Conservation (phyloP, 2,113 vertebrate species). For the Erinaceus europaeus region DNA sequence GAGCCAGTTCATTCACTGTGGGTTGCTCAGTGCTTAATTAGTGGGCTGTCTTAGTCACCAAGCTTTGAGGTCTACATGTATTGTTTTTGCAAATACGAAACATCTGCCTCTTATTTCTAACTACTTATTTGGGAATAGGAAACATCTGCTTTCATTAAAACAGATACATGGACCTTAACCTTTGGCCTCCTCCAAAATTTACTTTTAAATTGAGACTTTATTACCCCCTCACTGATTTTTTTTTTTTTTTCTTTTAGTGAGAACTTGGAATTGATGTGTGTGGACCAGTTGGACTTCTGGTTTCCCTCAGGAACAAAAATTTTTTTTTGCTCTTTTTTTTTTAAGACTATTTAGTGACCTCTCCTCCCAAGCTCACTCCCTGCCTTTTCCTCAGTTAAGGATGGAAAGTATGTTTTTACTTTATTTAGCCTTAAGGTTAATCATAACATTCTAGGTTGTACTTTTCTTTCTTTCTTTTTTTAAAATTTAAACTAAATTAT, state of each 20-base stretch:
- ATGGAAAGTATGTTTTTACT: background rate
- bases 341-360: background rate
- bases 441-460: background rate
- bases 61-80: background rate
- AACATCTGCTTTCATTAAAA: constrained; percentile 19
- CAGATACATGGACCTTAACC: background rate
- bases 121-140: constrained; percentile 9
- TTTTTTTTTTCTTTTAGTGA: background rate
- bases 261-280: background rate
- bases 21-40: background rate
- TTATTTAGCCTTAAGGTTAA: background rate
- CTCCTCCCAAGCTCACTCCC: background rate
- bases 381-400: background rate
- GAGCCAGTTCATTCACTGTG: background rate
- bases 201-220: background rate
- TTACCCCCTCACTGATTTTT: background rate
- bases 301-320: background rate
- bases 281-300: background rate
- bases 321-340: background rate
- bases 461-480: background rate
- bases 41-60: background rate
- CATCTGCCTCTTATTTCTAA: background rate
- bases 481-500: too few relatives aligned
- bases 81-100: background rate
- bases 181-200: background rate